Evolutionary conservation across 1,140 invertebrate species (phyloP), one percentile per base, ranked within the genome.

Genomic region (Bombus breviceps): DNA sequence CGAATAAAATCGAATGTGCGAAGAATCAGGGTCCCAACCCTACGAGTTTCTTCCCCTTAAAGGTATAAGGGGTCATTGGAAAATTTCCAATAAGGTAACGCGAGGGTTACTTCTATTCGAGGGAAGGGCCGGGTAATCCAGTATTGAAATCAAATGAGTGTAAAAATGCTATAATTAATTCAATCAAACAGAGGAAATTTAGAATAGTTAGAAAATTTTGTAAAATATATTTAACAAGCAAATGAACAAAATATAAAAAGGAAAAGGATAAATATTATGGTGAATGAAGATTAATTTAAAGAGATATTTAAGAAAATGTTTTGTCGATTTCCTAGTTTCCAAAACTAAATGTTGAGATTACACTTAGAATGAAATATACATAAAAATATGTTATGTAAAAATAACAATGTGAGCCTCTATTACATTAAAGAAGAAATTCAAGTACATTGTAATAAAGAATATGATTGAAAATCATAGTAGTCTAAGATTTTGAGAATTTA

Each of bases 81-180:
- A 79, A 71, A 47, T 34, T 47, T n/a, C 15, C 72, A 68, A 76
- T 76, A 76, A 83, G 73, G 72, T 76, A 68, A 75, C 64, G 4
- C 66, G 75, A 71, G 66, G 82, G 82, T 71, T 84, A 43, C 57
- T 71, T 75, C 25, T n/a, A 62, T 47, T 59, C 22, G 39, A 25
- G 22, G 22, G 39, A n/a, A 3, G 22, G 0, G 53, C 37, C 10
- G 28, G 9, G 25, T 71, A 53, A 53, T 12, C 18, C 3, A 1
- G 10, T 8, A 78, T 71, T 41, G 28, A n/a, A 72, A 57, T 3
- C 28, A 71, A 57, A 53, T 25, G 25, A 81, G 25, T 13, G 28
- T 71, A 57, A 53, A 53, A n/a, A 28, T 39, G 43, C 32, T 28
- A 9, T 32, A 41, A 71, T 39, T 81, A 72, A 59, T 81, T 81